Base-by-base conservation (phyloP, 2,113 vertebrate genomes). In the Lontra canadensis region DNA sequence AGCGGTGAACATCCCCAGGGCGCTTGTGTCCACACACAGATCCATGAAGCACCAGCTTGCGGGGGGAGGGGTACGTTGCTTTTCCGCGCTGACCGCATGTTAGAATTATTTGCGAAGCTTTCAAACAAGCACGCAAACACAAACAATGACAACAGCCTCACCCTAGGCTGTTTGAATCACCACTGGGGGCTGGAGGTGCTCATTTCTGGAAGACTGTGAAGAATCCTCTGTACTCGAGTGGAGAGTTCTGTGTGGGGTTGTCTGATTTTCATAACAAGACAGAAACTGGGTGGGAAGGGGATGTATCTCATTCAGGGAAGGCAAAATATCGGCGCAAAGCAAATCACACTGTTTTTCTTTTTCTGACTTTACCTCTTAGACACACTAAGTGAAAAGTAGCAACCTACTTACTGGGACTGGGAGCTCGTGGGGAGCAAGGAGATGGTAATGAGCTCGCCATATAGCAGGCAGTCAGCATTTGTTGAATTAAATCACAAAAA, bases 301-400 rank as follows among this genome's bases (percentile, higher is more conserved):
- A 23, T 76, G 26, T 73, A 20, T 95, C 88, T 96, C 78, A 84
- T 84, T 96, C 78, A 84, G 78, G 14, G 21, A 92, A 52, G 31
- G 23, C 69, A 59, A 84, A 74, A 39, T 79, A 12, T 86, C 4
- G 3, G 29, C 36, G 5, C 52, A 57, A 80, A 78, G 85, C 61
- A 20, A 1, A 52, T 69, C 63, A 39, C 25, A 34, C 13, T 65
- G 36, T 13, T 42, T 65, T 71, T 55, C 34, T 95, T 69, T 69
- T 36, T 44, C 25, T 59, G 80, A 44, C 55, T 78, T 94, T 36
- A 59, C 36, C 59, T 84, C 49, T 55, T 83, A 78, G 15, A 79
- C 21, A 29, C 42, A 88, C 42, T 42, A 29, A 90, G 44, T 34
- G 34, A 78, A 79, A 47, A 18, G 11, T 39, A 55, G 89, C 61